Evolutionary conservation across 2,797 vertebrate genomes (phyloP), one percentile per base, ranked within the genome.

Genomic region (Hypotaenidia okinawae): DNA sequence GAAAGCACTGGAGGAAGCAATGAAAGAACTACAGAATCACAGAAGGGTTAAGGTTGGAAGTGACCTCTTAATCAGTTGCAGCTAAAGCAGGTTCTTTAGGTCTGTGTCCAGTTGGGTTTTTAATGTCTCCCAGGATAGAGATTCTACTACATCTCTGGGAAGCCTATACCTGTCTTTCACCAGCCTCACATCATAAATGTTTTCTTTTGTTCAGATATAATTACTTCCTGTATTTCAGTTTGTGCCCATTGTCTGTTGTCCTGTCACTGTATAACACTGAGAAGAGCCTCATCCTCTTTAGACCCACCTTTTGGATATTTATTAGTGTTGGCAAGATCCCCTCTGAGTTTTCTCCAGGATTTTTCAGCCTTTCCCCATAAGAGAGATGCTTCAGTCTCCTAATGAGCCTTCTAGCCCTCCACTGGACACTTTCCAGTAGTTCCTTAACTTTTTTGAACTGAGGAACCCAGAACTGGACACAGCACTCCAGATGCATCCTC

Each of bases 111-210:
- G n/a, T n/a, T n/a, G n/a, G n/a, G 4, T 22, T 78, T 47, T 67
- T 2, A 78, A 6, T 61, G n/a, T 37, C 18, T 91, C 15, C 22
- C 64, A 16, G 11, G 12, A 24, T 30, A 23, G 30, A 35, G 17
- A 32, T 11, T 23, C 11, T 54, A 23, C 4, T 23, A 30, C 18
- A 55, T 87, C 17, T 47, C 10, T 81, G 27, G 19, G 13, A 79
- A 83, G 12, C 11, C 39, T 1, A 1, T n/a, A 8, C 10, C 10
- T 75, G 30, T 41, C 32, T 63, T 57, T 67, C 39, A 47, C 23
- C 7, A 59, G 1, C n/a, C 10, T 47, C 10, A 58, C 9, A 33
- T 1, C 25, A 1, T 6, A 45, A 32, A 3, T 23, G 3, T 39
- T 63, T 39, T 58, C 13, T 37, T 51, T 9, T 30, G 13, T 52